Evolutionary conservation across 2,113 vertebrate species (phyloP).

Genomic region (Sinocyclocheilus grahami): DNA sequence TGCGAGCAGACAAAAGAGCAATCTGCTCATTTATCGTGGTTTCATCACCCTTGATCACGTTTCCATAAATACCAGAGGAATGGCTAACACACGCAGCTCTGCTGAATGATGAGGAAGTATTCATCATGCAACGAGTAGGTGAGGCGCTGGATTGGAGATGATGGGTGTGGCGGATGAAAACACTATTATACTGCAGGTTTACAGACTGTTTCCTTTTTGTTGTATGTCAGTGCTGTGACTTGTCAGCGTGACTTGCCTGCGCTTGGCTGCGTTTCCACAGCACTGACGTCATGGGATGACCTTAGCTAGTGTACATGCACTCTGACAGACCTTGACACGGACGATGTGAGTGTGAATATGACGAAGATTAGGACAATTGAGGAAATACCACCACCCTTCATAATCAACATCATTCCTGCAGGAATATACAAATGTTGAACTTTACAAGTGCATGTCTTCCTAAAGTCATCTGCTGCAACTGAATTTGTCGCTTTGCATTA

Average conservation of each 20-base stretch:
- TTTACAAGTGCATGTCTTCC: conserved; percentile 15
- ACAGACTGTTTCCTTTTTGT: conserved; percentile 64
- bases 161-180: conserved; percentile 58
- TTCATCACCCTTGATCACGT: conserved; percentile 71
- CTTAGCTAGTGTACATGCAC: background rate
- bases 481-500: conserved; percentile 1
- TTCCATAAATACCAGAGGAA: conserved; percentile 68
- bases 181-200: conserved; percentile 60
- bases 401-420: conserved; percentile 22
- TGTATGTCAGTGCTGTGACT: conserved; percentile 50
- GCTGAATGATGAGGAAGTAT: conserved; percentile 70
- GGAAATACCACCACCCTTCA: conserved; percentile 19
- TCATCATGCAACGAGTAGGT: conserved; percentile 62
- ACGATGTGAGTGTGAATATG: background rate
- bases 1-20: conserved; percentile 68
- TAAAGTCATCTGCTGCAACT: background rate
- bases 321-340: background rate
- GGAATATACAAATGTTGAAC: conserved; percentile 43
- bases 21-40: conserved; percentile 61
- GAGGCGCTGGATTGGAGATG: conserved; percentile 51
- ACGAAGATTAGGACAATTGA: background rate
- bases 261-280: conserved; percentile 54
- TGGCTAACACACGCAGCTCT: conserved; percentile 66
- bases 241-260: conserved; percentile 49
- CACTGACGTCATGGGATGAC: conserved; percentile 28